phyloP scores from a whole-genome alignment of 2,888 invertebrate genomes.

The Oxycera nigricornis region DNA sequence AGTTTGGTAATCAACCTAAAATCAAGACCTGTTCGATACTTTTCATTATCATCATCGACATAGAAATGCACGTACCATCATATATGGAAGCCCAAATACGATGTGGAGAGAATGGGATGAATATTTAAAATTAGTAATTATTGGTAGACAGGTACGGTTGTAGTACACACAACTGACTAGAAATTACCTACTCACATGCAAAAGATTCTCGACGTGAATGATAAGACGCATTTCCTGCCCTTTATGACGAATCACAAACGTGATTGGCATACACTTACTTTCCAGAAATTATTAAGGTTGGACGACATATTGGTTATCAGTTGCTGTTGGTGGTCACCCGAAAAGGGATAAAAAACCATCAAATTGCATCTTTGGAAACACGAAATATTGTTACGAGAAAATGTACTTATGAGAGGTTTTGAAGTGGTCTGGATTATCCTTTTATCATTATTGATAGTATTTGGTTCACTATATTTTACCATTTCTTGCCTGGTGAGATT shows the following conservation, averaged over 20 bases:
- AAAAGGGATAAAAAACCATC: too few species aligned
- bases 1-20: neutral
- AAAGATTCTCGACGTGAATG: neutral
- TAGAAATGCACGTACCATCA: neutral
- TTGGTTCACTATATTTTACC: too few species aligned
- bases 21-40: constrained; percentile 9
- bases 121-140: constrained; percentile 22
- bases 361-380: too few species aligned
- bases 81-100: neutral
- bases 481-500: too few species aligned
- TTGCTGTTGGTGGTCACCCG: too few species aligned
- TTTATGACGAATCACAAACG: neutral
- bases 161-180: constrained; percentile 1
- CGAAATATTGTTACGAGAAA: too few species aligned
- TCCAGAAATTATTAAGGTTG: neutral
- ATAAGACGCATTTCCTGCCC: constrained; percentile 22
- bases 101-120: neutral
- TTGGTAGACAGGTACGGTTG: neutral
- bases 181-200: constrained; percentile 21
- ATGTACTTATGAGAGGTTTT: too few species aligned
- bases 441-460: too few species aligned
- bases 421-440: too few species aligned
- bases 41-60: neutral
- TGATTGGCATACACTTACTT: neutral
- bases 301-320: too few species aligned